These are phyloP conservation scores for Coelopa pilipes DNA, from an alignment of 2,888 invertebrate genomes.

Conservation along the genomic window DNA sequence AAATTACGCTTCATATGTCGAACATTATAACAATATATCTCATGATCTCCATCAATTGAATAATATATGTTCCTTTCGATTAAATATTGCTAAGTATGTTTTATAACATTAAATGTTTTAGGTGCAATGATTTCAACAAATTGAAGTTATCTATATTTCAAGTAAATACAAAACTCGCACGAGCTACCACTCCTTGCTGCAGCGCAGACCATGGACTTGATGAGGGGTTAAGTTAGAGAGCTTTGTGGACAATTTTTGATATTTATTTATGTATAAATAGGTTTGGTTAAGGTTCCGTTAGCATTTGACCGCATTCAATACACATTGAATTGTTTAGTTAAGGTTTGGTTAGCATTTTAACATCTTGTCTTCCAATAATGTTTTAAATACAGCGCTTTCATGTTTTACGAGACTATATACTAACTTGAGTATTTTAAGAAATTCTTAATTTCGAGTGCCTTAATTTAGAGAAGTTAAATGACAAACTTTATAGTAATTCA, in stretches of 20 bases:
- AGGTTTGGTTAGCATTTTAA: too few species aligned
- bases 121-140: slow-evolving; percentile 23
- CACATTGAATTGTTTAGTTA: too few species aligned
- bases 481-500: slow-evolving; percentile 1
- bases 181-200: too few species aligned
- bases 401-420: too few species aligned
- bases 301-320: too few species aligned
- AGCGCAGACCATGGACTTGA: too few species aligned
- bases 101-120: not conserved
- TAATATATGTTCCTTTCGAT: not conserved
- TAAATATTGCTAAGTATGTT: slow-evolving; percentile 5
- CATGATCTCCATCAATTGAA: not conserved
- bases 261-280: too few species aligned
- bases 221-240: too few species aligned
- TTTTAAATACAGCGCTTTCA: not conserved
- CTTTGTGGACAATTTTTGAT: too few species aligned
- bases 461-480: slow-evolving; percentile 8
- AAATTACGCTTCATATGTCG: slow-evolving; percentile 8
- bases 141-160: not conserved
- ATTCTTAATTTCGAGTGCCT: slow-evolving; percentile 7
- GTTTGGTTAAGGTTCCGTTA: too few species aligned
- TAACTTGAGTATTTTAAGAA: slow-evolving; percentile 19
- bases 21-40: not conserved
- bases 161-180: too few species aligned
- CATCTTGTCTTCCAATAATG: not conserved